Base-by-base conservation (phyloP, 2,797 vertebrate genomes). In the Mycteria americana region DNA sequence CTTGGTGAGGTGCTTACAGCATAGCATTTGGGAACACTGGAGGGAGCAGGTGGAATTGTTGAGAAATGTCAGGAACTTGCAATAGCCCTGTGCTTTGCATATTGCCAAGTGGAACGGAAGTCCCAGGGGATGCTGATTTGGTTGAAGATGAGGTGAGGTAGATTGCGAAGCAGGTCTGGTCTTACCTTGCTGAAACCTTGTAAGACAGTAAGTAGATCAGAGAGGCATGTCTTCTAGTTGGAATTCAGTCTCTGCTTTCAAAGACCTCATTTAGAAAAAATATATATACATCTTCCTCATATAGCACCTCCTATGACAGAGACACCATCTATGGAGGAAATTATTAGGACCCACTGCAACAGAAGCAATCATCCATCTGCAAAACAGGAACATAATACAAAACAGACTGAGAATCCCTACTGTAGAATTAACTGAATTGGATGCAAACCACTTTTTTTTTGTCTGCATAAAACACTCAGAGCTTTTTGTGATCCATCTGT, bases 231-330 rank as follows among this genome's bases (percentile, higher is more conserved):
- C 46, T 74, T 91, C 67, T 67, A 51, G 12, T 33, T 86, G 41
- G 39, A 85, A 91, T 64, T 87, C 60, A 83, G 51, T 17, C 5
- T 85, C 50, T 73, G 33, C 35, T 22, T 86, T 85, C 51, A 57
- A 81, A 79, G 35, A 77, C 1, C 31, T 87, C 3, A 25, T 85
- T 68, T 3, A 2, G 22, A 67, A 82, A 88, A 41, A 18, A 21
- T 5, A 11, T 0, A 16, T 0, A 11, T 0, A 16, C 0, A 0
- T 57, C 57, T 86, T 11, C 15, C 50, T 82, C 23, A 48, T 62
- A 57, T 30, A 89, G 13, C 35, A 85, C 41, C 23, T 91, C 15
- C 30, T 78, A 12, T 31, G 72, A 75, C 22, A 88, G 51, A 92
- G 48, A 62, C 50, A 41, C 16, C n/a, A 35, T 46, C 48, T 75